Conservation (phyloP, 2,888 invertebrate species). For the Laothoe populi region DNA sequence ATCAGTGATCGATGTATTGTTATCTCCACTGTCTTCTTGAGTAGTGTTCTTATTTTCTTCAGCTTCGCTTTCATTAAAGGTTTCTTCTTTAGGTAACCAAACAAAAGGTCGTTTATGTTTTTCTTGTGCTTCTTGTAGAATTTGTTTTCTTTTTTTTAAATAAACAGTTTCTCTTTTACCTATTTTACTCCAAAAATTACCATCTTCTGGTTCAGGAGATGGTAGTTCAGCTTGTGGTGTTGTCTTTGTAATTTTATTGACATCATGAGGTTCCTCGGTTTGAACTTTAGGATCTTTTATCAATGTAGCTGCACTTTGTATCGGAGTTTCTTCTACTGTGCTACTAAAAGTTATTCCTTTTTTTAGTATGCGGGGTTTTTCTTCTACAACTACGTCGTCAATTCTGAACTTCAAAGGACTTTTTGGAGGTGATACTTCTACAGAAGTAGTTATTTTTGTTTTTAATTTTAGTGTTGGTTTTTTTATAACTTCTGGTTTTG, state of each 20-base stretch:
- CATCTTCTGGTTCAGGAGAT: slow-evolving; percentile 74
- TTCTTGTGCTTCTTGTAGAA: slow-evolving; percentile 71
- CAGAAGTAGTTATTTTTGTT: slow-evolving; percentile 82
- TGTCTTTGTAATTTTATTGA: slow-evolving; percentile 48
- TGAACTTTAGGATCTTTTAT: slow-evolving; percentile 45
- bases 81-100: slow-evolving; percentile 70
- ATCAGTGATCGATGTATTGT: not conserved
- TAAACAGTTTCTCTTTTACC: slow-evolving; percentile 88
- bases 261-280: slow-evolving; percentile 44
- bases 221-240: slow-evolving; percentile 44
- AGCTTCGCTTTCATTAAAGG: slow-evolving; percentile 31
- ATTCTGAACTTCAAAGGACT: slow-evolving; percentile 82
- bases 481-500: slow-evolving; percentile 44
- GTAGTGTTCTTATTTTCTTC: slow-evolving; percentile 28
- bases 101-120: slow-evolving; percentile 63
- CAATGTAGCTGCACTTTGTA: slow-evolving; percentile 34
- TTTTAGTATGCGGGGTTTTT: slow-evolving; percentile 67
- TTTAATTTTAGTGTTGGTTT: slow-evolving; percentile 69
- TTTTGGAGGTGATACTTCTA: slow-evolving; percentile 77
- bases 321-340: slow-evolving; percentile 53
- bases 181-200: slow-evolving; percentile 88
- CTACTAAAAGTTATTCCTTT: slow-evolving; percentile 70
- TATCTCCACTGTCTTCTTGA: not conserved
- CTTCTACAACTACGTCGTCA: slow-evolving; percentile 86
- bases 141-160: slow-evolving; percentile 83